Evolutionary conservation across 1,140 invertebrate species (phyloP), one percentile per base, ranked within the genome.

Genomic region (Calliopsis andreniformis): DNA sequence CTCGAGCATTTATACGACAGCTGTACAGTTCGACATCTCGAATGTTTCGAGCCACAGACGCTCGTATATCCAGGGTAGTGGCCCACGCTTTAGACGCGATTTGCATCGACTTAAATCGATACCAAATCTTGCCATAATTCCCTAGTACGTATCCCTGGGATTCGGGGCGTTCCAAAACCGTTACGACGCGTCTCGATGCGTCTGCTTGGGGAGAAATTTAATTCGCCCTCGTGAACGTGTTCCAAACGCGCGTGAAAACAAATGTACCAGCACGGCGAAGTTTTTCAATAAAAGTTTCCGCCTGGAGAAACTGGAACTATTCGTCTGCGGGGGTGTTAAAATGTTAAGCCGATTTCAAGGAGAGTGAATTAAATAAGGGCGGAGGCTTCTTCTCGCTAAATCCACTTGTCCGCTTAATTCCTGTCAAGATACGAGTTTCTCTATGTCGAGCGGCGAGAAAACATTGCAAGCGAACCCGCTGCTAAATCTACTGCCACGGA

Each of bases 241-340:
- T 28, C 30, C n/a, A 35, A 14, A 14, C 14, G 30, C 20, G 5
- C 56, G 30, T 28, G 35, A 30, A 28, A 71, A 62, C 28, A 62
- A 71, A 43, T 42, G 30, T 39, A 0, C 14, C n/a, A 7, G 16
- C 3, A 10, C 8, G 25, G 18, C 3, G 49, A 71, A 71, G 56
- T 62, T 71, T 23, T 28, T 8, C 64, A 55, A 55, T 67, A 42
- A 67, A 55, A 67, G 49, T 67, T 43, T n/a, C 16, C 23, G 3
- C 14, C 35, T 18, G 45, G 20, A 4, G 5, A 51, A 3, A 42
- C 10, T 7, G 66, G 8, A 42, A 25, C 14, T 20, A 49, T 39
- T 30, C 18, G 25, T 51, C 20, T 43, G 42, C 56, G 39, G 35
- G 6, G 10, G 12, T 1, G 35, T 68, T 68, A 68, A 32, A 55